phyloP scores from a whole-genome alignment of 2,113 vertebrate species.

The Ammodytes marinus region DNA sequence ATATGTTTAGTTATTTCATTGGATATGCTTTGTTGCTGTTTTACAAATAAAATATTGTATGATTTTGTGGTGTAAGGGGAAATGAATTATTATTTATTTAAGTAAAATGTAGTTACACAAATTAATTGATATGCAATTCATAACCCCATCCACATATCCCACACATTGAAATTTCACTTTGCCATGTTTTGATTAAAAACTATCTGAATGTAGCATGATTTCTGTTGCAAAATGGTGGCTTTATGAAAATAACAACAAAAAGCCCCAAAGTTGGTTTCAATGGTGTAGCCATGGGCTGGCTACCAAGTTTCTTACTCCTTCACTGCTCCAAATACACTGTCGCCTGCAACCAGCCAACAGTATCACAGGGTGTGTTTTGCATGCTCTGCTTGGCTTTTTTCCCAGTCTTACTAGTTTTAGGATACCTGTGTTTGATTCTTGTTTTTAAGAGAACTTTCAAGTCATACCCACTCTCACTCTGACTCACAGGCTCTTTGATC shows the following conservation, averaged over 20 bases:
- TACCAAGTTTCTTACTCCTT: slow-evolving; percentile 47
- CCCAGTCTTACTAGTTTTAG: slow-evolving; percentile 39
- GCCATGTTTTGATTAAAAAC: neutral
- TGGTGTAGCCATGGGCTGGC: slow-evolving; percentile 46
- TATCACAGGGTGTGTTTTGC: slow-evolving; percentile 60
- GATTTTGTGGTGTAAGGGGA: too few relatives aligned
- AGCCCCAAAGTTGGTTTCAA: slow-evolving; percentile 50
- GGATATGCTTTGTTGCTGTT: too few relatives aligned
- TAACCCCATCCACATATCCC: neutral
- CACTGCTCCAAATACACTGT: slow-evolving; percentile 52
- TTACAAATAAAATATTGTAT: too few relatives aligned
- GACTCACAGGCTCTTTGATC: slow-evolving; percentile 70
- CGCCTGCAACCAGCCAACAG: slow-evolving; percentile 51
- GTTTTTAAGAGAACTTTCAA: slow-evolving; percentile 64
- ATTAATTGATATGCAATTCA: slow-evolving; percentile 1
- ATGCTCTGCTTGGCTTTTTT: slow-evolving; percentile 59
- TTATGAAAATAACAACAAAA: slow-evolving; percentile 23
- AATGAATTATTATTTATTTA: too few relatives aligned
- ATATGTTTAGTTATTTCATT: too few relatives aligned
- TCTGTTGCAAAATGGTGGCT: neutral
- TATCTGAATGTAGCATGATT: neutral
- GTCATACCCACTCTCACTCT: slow-evolving; percentile 48
- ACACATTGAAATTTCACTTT: neutral
- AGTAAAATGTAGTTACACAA: neutral
- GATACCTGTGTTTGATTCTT: slow-evolving; percentile 61